Percentiles rank a stretch among this genome's conserved stretches.
Conservation (phyloP, 2,113 vertebrate genomes). For the Pontoporia blainvillei region DNA sequence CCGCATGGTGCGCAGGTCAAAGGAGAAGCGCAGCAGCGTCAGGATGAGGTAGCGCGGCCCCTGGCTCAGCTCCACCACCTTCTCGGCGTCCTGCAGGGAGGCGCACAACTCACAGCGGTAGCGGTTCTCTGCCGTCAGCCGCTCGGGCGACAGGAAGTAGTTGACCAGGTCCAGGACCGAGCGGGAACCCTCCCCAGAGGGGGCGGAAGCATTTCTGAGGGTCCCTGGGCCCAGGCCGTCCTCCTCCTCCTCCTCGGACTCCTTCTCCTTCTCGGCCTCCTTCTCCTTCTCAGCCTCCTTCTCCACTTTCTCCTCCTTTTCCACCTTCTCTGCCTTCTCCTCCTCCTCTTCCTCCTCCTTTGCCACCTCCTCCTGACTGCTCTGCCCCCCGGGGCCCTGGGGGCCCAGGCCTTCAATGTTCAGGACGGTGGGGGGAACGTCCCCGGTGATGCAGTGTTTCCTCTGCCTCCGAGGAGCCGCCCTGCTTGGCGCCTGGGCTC, state of each 20-base stretch:
- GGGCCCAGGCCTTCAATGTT: conserved; percentile 44
- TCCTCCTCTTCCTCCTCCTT: background rate
- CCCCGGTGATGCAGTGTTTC: conserved; percentile 52
- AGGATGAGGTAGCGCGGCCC: conserved; percentile 87
- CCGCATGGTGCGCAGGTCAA: conserved; percentile 83
- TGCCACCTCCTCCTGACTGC: background rate
- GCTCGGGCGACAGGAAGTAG: conserved; percentile 86
- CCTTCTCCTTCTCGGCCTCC: background rate
- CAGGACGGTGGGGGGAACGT: background rate
- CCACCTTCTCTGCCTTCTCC: background rate
- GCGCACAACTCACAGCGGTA: conserved; percentile 86
- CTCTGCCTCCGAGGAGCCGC: conserved; percentile 65
- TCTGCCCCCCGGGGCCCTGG: conserved; percentile 11
- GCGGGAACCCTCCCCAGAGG: conserved; percentile 71
- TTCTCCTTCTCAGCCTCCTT: background rate
- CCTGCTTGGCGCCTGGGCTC: background rate
- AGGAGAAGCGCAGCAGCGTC: conserved; percentile 86
- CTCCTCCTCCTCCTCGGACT: background rate
- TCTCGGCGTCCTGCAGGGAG: conserved; percentile 86
- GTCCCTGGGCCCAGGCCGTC: background rate
- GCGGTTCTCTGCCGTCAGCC: conserved; percentile 84
- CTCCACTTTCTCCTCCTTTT: background rate
- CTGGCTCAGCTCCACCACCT: conserved; percentile 83
- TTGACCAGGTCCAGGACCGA: conserved; percentile 86
- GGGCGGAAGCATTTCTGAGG: background rate